Base-by-base conservation (phyloP, 2,888 invertebrate genomes). In the Allacma fusca region DNA sequence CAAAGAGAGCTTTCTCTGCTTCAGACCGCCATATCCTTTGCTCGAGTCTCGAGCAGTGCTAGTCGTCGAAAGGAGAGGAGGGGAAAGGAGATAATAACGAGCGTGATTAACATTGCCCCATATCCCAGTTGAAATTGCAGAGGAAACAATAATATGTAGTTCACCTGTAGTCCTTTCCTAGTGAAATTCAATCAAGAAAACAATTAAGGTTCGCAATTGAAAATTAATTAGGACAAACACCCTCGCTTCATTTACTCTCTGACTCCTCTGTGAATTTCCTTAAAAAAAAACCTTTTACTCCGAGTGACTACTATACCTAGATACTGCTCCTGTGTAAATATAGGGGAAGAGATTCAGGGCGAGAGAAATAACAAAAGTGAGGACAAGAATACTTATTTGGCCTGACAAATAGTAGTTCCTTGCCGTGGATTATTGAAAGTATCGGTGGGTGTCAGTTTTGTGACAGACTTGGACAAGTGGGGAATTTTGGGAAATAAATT, bases 401-500 rank as follows among this genome's bases (percentile, higher is more conserved):
- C 19, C n/a, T 50, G 19, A 50, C 9, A 50, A n/a, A n/a, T n/a
- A 13, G 2, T 50, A 34, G 2, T 16, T 50, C 19, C 16, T 50
- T 16, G 16, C 9, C 4, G 50, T 16, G 16, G 19, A 50, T n/a
- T 16, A 50, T 50, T 12, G 50, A 16, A 2, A 50, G 50, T 50
- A 50, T 5, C 9, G 5, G 50, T 50, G 9, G 19, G 50, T 50
- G 5, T 50, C 9, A 50, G n/a, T 50, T 50, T 50, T 16, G 50
- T 50, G 50, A 50, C 50, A n/a, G 50, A 16, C 50, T 13, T 50
- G 50, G 50, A 50, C 50, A 50, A 50, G 50, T 50, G 19, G 50
- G 50, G 50, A 50, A 12, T 50, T 50, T 50, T 65, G 16, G 65
- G 23, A 24, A 24, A 23, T 1, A 44, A 70, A 70, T 70, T 44